Percentiles rank a stretch among this genome's conserved stretches.
Conservation (phyloP, 2,888 invertebrate genomes). For the Sarcophaga caerulescens region DNA sequence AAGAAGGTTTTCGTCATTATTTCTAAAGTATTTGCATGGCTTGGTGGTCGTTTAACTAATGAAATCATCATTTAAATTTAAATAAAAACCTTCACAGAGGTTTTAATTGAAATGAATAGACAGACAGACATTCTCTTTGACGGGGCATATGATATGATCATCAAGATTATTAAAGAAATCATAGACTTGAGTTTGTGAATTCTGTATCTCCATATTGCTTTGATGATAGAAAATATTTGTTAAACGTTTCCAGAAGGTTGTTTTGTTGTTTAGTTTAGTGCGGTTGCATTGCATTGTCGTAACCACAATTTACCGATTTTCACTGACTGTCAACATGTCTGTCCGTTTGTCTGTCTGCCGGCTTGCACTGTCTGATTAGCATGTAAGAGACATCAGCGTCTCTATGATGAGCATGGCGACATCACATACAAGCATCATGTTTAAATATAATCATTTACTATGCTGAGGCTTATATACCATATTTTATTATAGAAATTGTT, state of each 20-base stretch:
- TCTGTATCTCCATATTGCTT: no score
- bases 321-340: background rate
- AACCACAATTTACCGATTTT: conserved; percentile 55
- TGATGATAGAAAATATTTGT: background rate
- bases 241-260: conserved; percentile 47
- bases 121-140: no score
- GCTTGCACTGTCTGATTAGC: background rate
- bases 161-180: no score
- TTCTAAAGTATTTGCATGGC: background rate
- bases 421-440: conserved; percentile 10
- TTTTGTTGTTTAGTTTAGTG: conserved; percentile 19
- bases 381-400: background rate
- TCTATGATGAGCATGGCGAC: conserved; percentile 13
- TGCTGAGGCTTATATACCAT: background rate
- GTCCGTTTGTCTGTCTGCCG: background rate
- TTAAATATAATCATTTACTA: conserved; percentile 14
- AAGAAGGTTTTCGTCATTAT: conserved; percentile 19
- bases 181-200: no score
- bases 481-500: background rate
- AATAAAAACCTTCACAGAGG: background rate
- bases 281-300: conserved; percentile 25
- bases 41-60: conserved; percentile 15
- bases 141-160: no score
- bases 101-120: no score
- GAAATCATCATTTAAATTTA: conserved; percentile 53